A percentile compares a stretch with the other conserved stretches of the same genome.
Evolutionary conservation across 2,113 vertebrate genomes (phyloP).

Genomic region (Melozone crissalis): DNA sequence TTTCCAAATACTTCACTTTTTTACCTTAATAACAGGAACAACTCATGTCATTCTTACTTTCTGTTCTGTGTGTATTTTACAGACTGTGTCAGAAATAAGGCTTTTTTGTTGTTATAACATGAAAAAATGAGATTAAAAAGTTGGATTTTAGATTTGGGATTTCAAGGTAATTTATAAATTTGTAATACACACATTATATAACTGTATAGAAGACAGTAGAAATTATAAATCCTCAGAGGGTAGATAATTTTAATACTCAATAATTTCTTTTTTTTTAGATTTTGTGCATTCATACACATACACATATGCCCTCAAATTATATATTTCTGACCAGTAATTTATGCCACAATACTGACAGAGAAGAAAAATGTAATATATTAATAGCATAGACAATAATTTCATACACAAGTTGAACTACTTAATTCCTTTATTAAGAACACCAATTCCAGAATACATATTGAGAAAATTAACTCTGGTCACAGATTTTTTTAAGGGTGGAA

Average conservation of each 20-base stretch:
- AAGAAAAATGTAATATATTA: neutral
- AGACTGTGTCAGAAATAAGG: neutral
- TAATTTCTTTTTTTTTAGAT: neutral
- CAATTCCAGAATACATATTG: neutral
- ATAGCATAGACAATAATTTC: neutral
- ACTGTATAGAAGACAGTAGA: neutral
- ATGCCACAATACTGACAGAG: neutral
- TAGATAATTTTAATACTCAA: neutral
- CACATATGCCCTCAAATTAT: fast-evolving
- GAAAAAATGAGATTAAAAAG: neutral
- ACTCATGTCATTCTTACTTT: neutral
- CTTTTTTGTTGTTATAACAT: neutral
- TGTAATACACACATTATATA: neutral
- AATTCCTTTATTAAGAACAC: neutral
- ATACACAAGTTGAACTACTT: neutral
- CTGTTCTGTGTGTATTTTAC: neutral
- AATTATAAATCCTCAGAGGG: neutral
- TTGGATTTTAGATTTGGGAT: neutral
- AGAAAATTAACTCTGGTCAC: conserved; percentile 27
- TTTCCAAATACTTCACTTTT: neutral
- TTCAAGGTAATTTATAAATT: neutral
- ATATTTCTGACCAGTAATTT: neutral
- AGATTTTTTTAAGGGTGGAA: conserved; percentile 4
- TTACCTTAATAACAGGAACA: neutral
- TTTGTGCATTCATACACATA: neutral